Percentiles rank a stretch among this genome's conserved stretches.
Evolutionary conservation across 2,797 vertebrate genomes (phyloP).

Genomic region (Geranospiza caerulescens): DNA sequence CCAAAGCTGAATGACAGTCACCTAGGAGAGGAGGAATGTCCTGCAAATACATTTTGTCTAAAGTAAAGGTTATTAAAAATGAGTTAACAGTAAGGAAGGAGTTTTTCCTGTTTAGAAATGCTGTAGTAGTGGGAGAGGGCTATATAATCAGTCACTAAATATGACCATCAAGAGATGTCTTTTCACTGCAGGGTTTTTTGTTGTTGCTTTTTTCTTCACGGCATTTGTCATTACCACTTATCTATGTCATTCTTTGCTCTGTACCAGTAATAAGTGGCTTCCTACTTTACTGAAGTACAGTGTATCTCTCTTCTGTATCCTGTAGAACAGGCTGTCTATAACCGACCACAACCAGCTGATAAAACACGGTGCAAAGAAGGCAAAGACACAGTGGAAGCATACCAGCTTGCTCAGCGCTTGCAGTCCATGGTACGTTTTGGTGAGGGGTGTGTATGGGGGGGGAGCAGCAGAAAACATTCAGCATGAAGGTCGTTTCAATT

Average conservation of each 20-base stretch:
- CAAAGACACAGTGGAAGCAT: conserved; percentile 86
- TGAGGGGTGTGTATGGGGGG: no score
- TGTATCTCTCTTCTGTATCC: neutral
- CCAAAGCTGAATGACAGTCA: neutral
- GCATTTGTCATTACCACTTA: neutral
- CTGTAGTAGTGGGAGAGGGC: neutral
- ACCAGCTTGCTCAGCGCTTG: conserved; percentile 90
- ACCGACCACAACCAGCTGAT: conserved; percentile 86
- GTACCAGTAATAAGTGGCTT: neutral
- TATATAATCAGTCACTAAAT: neutral
- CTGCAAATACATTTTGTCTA: neutral
- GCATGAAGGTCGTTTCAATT: no score
- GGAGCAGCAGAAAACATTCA: neutral
- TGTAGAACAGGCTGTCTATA: conserved; percentile 93
- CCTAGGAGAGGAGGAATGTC: neutral
- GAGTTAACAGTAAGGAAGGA: neutral
- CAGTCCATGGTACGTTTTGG: conserved; percentile 87
- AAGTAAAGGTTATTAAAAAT: neutral
- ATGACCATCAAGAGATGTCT: accelerated
- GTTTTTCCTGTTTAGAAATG: neutral
- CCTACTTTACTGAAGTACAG: neutral
- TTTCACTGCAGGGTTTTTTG: neutral
- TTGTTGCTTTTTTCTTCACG: neutral
- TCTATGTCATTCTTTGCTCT: accelerated
- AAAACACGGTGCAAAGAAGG: conserved; percentile 84